These are phyloP conservation scores for Corynorhinus townsendii DNA, from an alignment of 2,113 vertebrate genomes.

Conservation along the genomic window DNA sequence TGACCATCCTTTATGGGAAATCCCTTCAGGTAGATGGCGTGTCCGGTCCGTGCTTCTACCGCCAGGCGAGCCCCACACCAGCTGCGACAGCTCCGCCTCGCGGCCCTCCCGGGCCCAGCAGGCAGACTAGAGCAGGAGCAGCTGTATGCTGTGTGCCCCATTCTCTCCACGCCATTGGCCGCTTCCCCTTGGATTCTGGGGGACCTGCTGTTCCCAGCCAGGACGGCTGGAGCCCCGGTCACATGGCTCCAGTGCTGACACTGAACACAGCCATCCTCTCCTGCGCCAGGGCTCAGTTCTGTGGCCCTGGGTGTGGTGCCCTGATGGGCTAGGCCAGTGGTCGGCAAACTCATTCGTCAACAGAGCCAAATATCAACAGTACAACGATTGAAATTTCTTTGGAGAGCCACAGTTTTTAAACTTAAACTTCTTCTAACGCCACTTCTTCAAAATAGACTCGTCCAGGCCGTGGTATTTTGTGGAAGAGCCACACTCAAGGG, in stretches of 20 bases:
- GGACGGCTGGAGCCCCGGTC: background rate
- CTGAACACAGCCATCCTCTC: background rate
- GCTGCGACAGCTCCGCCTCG: background rate
- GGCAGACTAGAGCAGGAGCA: too few relatives aligned
- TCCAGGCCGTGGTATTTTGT: too few relatives aligned
- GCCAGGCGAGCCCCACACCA: background rate
- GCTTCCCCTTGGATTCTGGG: background rate
- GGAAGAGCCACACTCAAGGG: too few relatives aligned
- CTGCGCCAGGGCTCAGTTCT: background rate
- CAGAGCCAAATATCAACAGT: too few relatives aligned
- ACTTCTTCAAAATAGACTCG: too few relatives aligned
- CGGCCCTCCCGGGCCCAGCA: too few relatives aligned
- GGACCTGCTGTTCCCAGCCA: background rate
- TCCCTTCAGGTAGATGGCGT: background rate
- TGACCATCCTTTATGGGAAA: background rate
- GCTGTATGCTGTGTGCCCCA: accelerated
- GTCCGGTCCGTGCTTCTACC: background rate
- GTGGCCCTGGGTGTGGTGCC: background rate
- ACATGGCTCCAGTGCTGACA: background rate
- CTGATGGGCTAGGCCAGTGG: background rate
- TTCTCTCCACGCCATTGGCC: background rate
- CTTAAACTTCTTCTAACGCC: too few relatives aligned
- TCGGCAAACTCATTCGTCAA: too few relatives aligned
- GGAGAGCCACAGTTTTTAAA: too few relatives aligned
- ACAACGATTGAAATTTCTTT: too few relatives aligned